Evolutionary conservation across 2,888 invertebrate species (phyloP).

Genomic region (Rhaphigaster nebulosa): DNA sequence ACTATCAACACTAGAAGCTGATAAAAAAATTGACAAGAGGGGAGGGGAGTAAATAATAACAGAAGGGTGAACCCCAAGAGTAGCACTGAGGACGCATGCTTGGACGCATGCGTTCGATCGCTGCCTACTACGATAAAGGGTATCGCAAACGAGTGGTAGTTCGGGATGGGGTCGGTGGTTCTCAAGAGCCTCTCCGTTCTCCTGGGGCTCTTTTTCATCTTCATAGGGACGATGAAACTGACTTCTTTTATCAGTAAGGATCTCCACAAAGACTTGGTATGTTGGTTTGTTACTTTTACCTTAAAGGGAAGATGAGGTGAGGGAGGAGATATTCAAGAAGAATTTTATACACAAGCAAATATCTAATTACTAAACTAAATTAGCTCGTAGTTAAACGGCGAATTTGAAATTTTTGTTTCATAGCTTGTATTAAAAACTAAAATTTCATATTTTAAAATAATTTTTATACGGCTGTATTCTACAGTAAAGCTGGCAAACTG

Average conservation of each 20-base stretch:
- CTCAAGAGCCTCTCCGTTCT: slow-evolving; percentile 91
- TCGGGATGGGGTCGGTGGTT: slow-evolving; percentile 80
- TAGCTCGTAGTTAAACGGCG: neutral
- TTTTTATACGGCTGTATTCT: slow-evolving; percentile 30
- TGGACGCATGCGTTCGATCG: slow-evolving; percentile 57
- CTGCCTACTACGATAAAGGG: neutral
- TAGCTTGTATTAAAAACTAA: neutral
- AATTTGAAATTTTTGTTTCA: neutral
- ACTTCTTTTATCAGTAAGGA: slow-evolving; percentile 94
- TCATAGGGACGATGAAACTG: slow-evolving; percentile 93
- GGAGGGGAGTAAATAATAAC: slow-evolving; percentile 35
- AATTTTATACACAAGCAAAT: neutral
- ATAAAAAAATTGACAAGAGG: neutral
- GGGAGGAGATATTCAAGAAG: neutral
- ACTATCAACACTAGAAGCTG: neutral
- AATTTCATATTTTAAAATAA: neutral
- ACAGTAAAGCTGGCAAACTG: slow-evolving; percentile 61
- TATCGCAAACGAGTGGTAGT: slow-evolving; percentile 40
- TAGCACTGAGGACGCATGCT: slow-evolving; percentile 48
- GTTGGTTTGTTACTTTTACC: slow-evolving; percentile 67
- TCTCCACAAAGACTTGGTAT: slow-evolving; percentile 95
- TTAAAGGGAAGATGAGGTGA: neutral
- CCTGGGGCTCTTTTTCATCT: slow-evolving; percentile 93
- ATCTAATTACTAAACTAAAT: neutral
- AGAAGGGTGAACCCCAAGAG: too few relatives aligned